phyloP scores from a whole-genome alignment of 2,797 vertebrate species.

The Crax fasciolata region DNA sequence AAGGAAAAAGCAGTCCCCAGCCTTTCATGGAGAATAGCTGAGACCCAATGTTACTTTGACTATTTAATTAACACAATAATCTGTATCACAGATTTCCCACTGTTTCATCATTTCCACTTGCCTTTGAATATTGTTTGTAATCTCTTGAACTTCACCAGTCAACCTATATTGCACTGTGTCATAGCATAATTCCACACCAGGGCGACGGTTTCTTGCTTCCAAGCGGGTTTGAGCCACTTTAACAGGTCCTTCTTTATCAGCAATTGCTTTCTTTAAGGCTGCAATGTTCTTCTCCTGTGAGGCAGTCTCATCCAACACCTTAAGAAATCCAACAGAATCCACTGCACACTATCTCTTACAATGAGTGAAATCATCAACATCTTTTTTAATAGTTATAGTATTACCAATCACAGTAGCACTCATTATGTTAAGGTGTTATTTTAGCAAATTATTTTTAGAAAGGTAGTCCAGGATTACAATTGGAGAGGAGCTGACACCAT shows the following conservation, averaged over 20 bases:
- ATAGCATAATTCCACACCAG: constrained; percentile 88
- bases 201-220: constrained; percentile 84
- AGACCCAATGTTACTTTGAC: not conserved
- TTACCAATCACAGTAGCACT: not conserved
- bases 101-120: constrained; percentile 54
- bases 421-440: not conserved
- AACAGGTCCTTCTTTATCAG: constrained; percentile 85
- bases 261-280: constrained; percentile 85
- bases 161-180: constrained; percentile 87
- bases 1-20: not conserved
- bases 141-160: constrained; percentile 86
- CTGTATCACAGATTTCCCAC: not conserved
- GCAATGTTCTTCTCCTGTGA: constrained; percentile 88
- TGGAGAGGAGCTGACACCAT: not conserved
- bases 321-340: constrained; percentile 1
- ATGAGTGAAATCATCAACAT: not conserved
- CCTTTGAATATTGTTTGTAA: constrained; percentile 85
- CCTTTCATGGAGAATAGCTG: not conserved
- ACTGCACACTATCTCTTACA: not conserved
- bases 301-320: constrained; percentile 89
- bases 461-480: not conserved
- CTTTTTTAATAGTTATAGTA: not conserved
- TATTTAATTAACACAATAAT: not conserved
- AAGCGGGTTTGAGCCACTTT: constrained; percentile 88
- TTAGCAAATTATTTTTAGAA: not conserved